Evolutionary conservation across 1,140 invertebrate genomes (phyloP).

Genomic region (Antheraea mylitta): DNA sequence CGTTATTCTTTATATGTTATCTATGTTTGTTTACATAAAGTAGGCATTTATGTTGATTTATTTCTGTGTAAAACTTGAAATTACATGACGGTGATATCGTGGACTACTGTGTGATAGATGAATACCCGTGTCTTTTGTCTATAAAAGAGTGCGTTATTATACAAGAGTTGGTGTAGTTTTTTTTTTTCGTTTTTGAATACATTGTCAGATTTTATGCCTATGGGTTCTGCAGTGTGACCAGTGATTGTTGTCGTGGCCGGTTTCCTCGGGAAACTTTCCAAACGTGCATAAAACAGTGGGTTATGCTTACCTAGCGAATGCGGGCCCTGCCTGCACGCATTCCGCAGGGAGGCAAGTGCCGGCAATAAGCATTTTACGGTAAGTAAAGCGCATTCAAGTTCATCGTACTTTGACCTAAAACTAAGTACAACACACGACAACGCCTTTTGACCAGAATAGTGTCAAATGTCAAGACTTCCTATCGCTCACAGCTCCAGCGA

Average conservation of each 20-base stretch:
- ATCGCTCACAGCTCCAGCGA: slow-evolving; percentile 12
- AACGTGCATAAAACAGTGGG: slow-evolving; percentile 75
- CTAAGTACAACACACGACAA: slow-evolving; percentile 38
- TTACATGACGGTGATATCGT: slow-evolving; percentile 22
- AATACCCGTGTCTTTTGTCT: slow-evolving; percentile 73
- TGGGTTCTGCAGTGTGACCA: slow-evolving; percentile 66
- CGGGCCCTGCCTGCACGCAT: slow-evolving; percentile 71
- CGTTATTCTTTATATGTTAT: slow-evolving; percentile 33
- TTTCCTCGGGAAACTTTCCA: slow-evolving; percentile 76
- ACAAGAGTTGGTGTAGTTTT: slow-evolving; percentile 63
- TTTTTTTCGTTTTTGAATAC: slow-evolving; percentile 52
- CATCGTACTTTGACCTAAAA: slow-evolving; percentile 75
- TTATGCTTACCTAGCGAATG: slow-evolving; percentile 76
- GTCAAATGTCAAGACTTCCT: slow-evolving; percentile 40
- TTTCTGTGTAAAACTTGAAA: background rate
- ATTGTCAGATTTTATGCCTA: slow-evolving; percentile 58
- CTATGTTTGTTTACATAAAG: slow-evolving; percentile 41
- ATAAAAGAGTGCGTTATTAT: slow-evolving; percentile 64
- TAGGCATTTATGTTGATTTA: slow-evolving; percentile 47
- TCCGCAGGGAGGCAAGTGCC: slow-evolving; percentile 74
- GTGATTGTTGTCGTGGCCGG: slow-evolving; percentile 76
- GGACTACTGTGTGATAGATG: slow-evolving; percentile 36
- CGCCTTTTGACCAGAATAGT: slow-evolving; percentile 34
- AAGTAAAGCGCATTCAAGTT: slow-evolving; percentile 72
- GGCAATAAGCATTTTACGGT: slow-evolving; percentile 77